Evolutionary conservation across 2,888 invertebrate species (phyloP), one percentile per base, ranked within the genome.

Genomic region (Nemapogon koenigi): DNA sequence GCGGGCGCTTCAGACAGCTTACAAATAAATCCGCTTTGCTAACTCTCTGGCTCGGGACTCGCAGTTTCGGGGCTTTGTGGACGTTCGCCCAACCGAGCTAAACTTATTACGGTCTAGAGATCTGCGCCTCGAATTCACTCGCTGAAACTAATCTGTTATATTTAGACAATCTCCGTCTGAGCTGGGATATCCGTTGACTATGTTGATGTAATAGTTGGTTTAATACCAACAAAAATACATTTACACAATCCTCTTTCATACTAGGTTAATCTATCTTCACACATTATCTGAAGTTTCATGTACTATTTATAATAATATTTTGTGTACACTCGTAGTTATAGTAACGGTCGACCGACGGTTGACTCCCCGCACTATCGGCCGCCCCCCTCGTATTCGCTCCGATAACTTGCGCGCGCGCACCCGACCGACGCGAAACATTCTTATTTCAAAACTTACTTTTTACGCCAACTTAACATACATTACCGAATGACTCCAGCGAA

Each of bases 301-400:
- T n/a, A n/a, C n/a, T n/a, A n/a, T n/a, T n/a, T n/a, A n/a, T n/a
- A n/a, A n/a, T n/a, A n/a, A n/a, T n/a, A n/a, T n/a, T n/a, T n/a
- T n/a, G n/a, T n/a, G n/a, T 16, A 36, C 19, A 36, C 26, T 26
- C 73, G 75, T 33, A 33, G 75, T 71, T 73, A 51, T 53, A 52
- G 73, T 73, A 78, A 76, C 76, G 76, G 76, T 76, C 76, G 76
- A 69, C 62, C 59, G 76, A 69, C 76, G 76, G 76, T 78, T 76
- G 44, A 64, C n/a, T 53, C 68, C 72, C 73, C 75, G 75, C 72
- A 75, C 75, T 64, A 71, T 76, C 75, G 75, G 39, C 35, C 39
- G 71, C 73, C 73, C 72, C 76, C 71, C 72, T 75, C 67, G 72
- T 76, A 72, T 75, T 75, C 76, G 78, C 76, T 78, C 76, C 76